Base-by-base conservation (phyloP, 2,113 vertebrate genomes). In the Muntiacus muntjak region DNA sequence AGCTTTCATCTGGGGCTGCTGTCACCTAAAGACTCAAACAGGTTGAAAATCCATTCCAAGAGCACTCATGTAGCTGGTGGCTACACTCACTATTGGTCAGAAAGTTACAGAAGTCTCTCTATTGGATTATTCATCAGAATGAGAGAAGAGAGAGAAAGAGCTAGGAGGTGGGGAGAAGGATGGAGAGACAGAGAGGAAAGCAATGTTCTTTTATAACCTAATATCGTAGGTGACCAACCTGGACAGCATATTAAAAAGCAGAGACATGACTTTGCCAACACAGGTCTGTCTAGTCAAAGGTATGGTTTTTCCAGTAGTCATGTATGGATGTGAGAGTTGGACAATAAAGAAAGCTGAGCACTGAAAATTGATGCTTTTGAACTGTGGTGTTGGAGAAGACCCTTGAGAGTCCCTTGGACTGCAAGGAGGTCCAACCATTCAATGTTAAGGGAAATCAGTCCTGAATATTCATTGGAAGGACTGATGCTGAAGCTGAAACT, bases 381-480 rank as follows among this genome's bases (percentile, higher is more conserved):
- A 12, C n/a, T 71, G 1, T 36, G n/a, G 5, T 71, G 30, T 23
- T 23, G 19, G 64, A 71, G 9, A 71, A 71, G 17, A 71, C 4
- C 23, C 19, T 36, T 71, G 67, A 71, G 67, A 36, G 67, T 71
- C 67, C 67, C n/a, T 36, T 71, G n/a, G 67, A 40, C 19, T 23
- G 9, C 1, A 3, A 36, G 19, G 33, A 40, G n/a, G 36, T 71
- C n/a, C n/a, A 71, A 12, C 19, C 67, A 40, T 19, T 71, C n/a
- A 1, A 12, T 12, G 9, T n/a, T 40, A 40, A 71, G 23, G 67
- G 67, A 71, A 5, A 71, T 71, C n/a, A 23, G 64, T 12, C 64
- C 0, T 36, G n/a, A 0, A 0, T 23, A 5, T 36, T 71, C n/a
- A 36, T 12, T 71, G 64, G n/a, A 36, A 71, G n/a, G 4, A 36